A percentile compares a stretch with the other conserved stretches of the same genome.
phyloP scores from a whole-genome alignment of 2,797 vertebrate species.

The Pelochelys cantorii region DNA sequence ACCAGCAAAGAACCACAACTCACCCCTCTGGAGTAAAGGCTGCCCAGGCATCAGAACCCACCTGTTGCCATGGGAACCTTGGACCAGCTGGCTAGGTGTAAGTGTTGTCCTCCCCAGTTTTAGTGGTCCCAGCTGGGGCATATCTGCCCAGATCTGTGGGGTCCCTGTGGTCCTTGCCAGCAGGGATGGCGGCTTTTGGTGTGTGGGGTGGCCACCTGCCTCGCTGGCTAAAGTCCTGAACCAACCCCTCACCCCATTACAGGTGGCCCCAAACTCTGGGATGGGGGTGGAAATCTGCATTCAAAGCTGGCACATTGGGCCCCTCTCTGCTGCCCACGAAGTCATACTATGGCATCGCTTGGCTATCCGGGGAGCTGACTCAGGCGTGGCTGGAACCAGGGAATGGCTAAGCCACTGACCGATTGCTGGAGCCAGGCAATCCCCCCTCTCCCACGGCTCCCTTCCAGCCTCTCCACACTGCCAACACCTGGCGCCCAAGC shows the following conservation, averaged over 20 bases:
- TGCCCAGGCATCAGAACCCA: not conserved
- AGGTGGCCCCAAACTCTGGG: not conserved
- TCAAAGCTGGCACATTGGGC: not conserved
- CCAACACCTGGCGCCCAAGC: too few species aligned
- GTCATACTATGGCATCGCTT: not conserved
- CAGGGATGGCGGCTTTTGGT: not conserved
- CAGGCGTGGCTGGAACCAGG: not conserved
- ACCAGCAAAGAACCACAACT: not conserved
- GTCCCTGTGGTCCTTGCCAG: not conserved
- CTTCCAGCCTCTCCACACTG: not conserved
- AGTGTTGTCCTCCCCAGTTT: too few species aligned
- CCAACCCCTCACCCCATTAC: not conserved
- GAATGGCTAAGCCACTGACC: not conserved
- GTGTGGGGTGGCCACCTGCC: not conserved
- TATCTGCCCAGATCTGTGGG: not conserved
- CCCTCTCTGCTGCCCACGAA: not conserved
- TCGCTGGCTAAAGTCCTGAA: not conserved
- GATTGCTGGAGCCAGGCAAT: not conserved
- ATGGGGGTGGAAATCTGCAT: not conserved
- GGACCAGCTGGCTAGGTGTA: not conserved
- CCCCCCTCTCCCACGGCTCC: fast-evolving
- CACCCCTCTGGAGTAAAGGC: not conserved
- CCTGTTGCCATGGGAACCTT: not conserved
- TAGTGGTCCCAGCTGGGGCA: not conserved
- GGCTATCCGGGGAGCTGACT: not conserved